Base-by-base conservation (phyloP, 2,888 invertebrate species). In the Hoplodrina blanda region DNA sequence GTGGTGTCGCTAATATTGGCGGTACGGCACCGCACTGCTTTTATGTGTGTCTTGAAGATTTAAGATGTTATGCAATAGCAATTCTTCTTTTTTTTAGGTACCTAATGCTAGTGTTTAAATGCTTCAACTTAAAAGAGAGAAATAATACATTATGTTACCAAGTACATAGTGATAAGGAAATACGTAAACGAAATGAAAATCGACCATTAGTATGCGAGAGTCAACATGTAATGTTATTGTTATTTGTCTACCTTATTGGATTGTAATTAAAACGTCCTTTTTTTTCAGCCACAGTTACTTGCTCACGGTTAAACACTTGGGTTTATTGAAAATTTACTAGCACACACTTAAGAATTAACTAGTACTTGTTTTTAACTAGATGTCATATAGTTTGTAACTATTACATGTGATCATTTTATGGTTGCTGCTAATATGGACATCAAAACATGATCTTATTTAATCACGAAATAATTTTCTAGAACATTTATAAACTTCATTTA, bases 201-300 rank as follows among this genome's bases (percentile, higher is more conserved):
- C n/a, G 1, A 10, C 19, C 30, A 79, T 77, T 74, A 64, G 75
- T 74, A 74, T 74, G 75, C 68, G 8, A 52, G 56, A 62, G 11
- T 15, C 49, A 62, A 59, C 52, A 37, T 17, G 33, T 52, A 77
- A 63, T 46, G 15, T 77, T 60, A 64, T 46, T 57, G 33, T 54
- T 59, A 61, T 57, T 59, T 20, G 49, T 11, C 11, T 49, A 53
- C 30, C 49, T 20, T 17, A 52, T 17, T 59, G 56, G 10, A 15
- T 61, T 62, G 25, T 74, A 68, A 77, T 74, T 73, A 79, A 62
- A 73, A 62, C 11, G 0, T 5, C 6, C 1, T 15, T 15, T 37
- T 37, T 46, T 2, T 5, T 17, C 46, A 46, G 41, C 17, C 46
- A 5, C 17, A 1, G 46, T 15, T 46, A 46, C 46, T 15, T 46